phyloP scores from a whole-genome alignment of 2,888 invertebrate genomes.

The Incurvaria masculella region DNA sequence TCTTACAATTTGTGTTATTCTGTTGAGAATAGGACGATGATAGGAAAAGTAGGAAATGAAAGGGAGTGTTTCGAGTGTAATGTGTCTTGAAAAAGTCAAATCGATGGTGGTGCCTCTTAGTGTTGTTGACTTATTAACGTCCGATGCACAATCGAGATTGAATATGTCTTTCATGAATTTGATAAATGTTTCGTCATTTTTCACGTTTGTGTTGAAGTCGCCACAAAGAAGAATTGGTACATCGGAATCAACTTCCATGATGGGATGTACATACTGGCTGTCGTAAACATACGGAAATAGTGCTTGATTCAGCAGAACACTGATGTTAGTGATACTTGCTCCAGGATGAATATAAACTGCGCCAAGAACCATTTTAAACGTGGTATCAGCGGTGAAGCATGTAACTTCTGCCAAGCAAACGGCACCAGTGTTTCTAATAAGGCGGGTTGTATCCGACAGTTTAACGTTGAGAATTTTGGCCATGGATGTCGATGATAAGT shows the following conservation, averaged over 20 bases:
- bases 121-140: conserved; percentile 16
- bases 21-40: conserved; percentile 20
- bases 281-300: conserved; percentile 16
- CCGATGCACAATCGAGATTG: conserved; percentile 18
- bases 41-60: conserved; percentile 21
- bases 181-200: conserved; percentile 15
- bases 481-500: conserved; percentile 13
- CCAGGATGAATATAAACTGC: conserved; percentile 19
- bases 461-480: conserved; percentile 13
- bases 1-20: conserved; percentile 7
- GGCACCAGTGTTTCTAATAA: conserved; percentile 8
- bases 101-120: conserved; percentile 17
- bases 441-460: conserved; percentile 9
- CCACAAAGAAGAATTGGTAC: conserved; percentile 17
- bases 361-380: conserved; percentile 16
- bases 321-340: conserved; percentile 13
- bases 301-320: conserved; percentile 16
- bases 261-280: conserved; percentile 16
- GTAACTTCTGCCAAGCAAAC: conserved; percentile 18
- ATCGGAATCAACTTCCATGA: conserved; percentile 14
- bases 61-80: conserved; percentile 20
- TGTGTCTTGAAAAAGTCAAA: conserved; percentile 20
- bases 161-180: conserved; percentile 19
- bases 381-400: conserved; percentile 18
- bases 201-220: conserved; percentile 18